These are phyloP conservation scores for Leptinotarsa undecemlineata DNA, from an alignment of 1,140 invertebrate species.

Conservation along the genomic window DNA sequence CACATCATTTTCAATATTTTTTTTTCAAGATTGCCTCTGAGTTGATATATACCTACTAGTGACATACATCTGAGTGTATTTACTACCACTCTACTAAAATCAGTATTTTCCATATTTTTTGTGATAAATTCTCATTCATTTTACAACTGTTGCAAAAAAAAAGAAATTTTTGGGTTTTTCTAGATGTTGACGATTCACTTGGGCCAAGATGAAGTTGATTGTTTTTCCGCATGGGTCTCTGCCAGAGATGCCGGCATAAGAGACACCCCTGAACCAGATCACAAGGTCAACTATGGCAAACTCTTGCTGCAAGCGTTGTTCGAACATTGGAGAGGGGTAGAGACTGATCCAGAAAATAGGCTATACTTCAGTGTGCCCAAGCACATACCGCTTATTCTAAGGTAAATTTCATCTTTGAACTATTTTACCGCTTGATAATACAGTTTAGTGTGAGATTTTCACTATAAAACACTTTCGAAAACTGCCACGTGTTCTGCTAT, in stretches of 20 bases:
- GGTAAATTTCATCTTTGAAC: slow-evolving; percentile 59
- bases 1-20: slow-evolving; percentile 31
- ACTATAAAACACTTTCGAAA: background rate
- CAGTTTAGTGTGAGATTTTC: too few relatives aligned
- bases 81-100: too few relatives aligned
- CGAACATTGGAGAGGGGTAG: slow-evolving; percentile 89
- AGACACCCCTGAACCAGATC: slow-evolving; percentile 77
- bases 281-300: slow-evolving; percentile 96
- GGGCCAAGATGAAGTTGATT: slow-evolving; percentile 95
- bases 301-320: slow-evolving; percentile 91
- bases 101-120: too few relatives aligned
- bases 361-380: slow-evolving; percentile 89
- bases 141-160: too few relatives aligned
- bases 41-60: too few relatives aligned
- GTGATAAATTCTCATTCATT: too few relatives aligned
- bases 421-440: background rate
- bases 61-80: too few relatives aligned
- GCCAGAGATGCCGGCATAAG: slow-evolving; percentile 90
- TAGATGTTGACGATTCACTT: slow-evolving; percentile 97
- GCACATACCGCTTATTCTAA: slow-evolving; percentile 97
- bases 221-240: slow-evolving; percentile 97
- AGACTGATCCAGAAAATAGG: slow-evolving; percentile 71
- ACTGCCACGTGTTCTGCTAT: background rate
- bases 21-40: background rate
- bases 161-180: too few relatives aligned